phyloP scores from a whole-genome alignment of 1,140 invertebrate genomes.

The Ostrea edulis region DNA sequence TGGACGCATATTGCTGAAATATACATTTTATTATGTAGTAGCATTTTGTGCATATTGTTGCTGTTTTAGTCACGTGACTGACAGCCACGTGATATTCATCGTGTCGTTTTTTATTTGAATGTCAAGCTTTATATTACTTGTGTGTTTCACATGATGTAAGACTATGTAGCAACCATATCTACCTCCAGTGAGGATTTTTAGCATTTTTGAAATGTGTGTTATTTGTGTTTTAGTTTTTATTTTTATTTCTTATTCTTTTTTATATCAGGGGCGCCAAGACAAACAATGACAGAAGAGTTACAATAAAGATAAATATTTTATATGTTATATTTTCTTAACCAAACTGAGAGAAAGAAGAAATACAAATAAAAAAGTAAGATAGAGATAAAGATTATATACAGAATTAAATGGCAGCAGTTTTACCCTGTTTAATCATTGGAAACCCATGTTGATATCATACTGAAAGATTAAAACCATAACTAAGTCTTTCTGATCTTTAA shows the following conservation, averaged over 20 bases:
- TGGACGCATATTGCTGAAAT: not conserved
- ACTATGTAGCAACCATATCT: conserved; percentile 37
- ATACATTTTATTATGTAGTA: conserved; percentile 4
- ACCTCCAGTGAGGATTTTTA: conserved; percentile 9
- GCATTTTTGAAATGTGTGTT: conserved; percentile 14
- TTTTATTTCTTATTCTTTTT: not conserved
- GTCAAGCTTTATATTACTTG: conserved; percentile 31
- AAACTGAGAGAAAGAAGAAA: conserved; percentile 15
- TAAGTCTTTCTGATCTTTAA: too few relatives aligned
- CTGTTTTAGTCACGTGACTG: not conserved
- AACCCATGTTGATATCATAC: too few relatives aligned
- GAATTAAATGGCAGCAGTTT: conserved; percentile 8
- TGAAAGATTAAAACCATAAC: too few relatives aligned
- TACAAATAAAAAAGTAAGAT: not conserved
- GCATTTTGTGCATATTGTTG: not conserved
- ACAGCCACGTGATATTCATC: not conserved
- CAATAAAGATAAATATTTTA: conserved; percentile 34
- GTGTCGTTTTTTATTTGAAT: not conserved
- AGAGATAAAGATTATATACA: conserved; percentile 12
- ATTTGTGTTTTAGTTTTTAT: conserved; percentile 24
- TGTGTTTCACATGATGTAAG: conserved; percentile 38
- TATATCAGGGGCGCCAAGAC: conserved; percentile 13
- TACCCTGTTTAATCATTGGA: conserved; percentile 36
- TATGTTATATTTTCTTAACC: conserved; percentile 32
- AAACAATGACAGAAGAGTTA: conserved; percentile 21